Evolutionary conservation across 2,888 invertebrate genomes (phyloP).

Genomic region (Opisthograptis luteolata): DNA sequence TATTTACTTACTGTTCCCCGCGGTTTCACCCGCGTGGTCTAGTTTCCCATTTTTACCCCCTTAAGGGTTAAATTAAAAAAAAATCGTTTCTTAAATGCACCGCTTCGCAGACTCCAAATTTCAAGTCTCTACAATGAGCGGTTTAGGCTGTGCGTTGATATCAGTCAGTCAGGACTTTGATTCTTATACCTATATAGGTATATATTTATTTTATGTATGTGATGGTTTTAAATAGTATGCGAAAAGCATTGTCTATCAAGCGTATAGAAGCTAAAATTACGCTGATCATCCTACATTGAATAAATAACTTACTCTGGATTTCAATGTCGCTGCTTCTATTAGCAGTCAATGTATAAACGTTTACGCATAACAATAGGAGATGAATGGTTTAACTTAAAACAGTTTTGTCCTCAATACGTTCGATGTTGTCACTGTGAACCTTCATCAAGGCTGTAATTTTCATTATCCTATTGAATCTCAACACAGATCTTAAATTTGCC

Average conservation of each 20-base stretch:
- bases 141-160: too few species aligned
- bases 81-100: too few species aligned
- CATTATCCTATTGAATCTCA: conserved; percentile 34
- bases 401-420: conserved; percentile 25
- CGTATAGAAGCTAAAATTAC: neutral
- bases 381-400: conserved; percentile 29
- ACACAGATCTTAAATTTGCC: conserved; percentile 19
- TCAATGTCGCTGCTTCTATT: conserved; percentile 28
- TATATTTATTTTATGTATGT: too few species aligned
- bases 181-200: too few species aligned
- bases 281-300: neutral
- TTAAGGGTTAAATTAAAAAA: too few species aligned
- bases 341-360: conserved; percentile 26
- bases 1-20: too few species aligned
- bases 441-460: conserved; percentile 36
- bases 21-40: too few species aligned
- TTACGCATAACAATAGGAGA: conserved; percentile 35
- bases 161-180: too few species aligned
- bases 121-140: too few species aligned
- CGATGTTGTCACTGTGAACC: conserved; percentile 24
- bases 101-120: too few species aligned
- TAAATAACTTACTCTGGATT: conserved; percentile 12
- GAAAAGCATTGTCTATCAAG: neutral
- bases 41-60: too few species aligned
- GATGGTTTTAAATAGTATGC: too few species aligned